Base-by-base conservation (phyloP, 30 jellyfish, hydroid and myxozoan genomes). In the Catostylus mosaicus region DNA sequence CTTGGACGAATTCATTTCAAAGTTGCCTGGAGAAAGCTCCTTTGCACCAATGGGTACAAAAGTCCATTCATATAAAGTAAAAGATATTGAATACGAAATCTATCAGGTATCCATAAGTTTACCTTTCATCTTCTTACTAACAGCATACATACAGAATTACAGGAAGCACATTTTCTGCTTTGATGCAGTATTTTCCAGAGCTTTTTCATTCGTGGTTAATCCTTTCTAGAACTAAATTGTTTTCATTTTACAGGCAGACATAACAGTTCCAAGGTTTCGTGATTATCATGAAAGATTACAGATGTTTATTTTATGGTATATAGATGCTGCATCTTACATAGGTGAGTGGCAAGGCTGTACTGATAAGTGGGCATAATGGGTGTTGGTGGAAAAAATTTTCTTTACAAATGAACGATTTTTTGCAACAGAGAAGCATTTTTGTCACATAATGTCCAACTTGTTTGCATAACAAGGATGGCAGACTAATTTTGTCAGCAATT, bases 301-400 rank as follows among this genome's bases (percentile, higher is more conserved):
- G 54, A 85, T 97, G 1, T 93, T 93, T 45, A 77, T 87, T 47
- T 67, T 93, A 5, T 93, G 98, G 98, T 93, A 75, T 61, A 93
- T 93, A 37, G 98, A 93, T 86, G 98, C 97, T 52, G 98, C 98
- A 80, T 86, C 97, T 1, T 93, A 73, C 65, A 93, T 93, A 50
- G 98, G 98, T 93, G 60, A 70, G 89, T n/a, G n/a, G n/a, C n/a
- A n/a, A n/a, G n/a, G n/a, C n/a, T n/a, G n/a, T n/a, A n/a, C n/a
- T n/a, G n/a, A n/a, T n/a, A n/a, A n/a, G n/a, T n/a, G n/a, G n/a
- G n/a, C n/a, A n/a, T n/a, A n/a, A n/a, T n/a, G n/a, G n/a, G n/a
- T n/a, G n/a, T n/a, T n/a, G n/a, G n/a, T n/a, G n/a, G n/a, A n/a
- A n/a, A n/a, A n/a, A n/a, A n/a, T n/a, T n/a, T n/a, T n/a, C n/a